Conservation (phyloP, 2,888 invertebrate genomes). For the Pelosia muscerda region DNA sequence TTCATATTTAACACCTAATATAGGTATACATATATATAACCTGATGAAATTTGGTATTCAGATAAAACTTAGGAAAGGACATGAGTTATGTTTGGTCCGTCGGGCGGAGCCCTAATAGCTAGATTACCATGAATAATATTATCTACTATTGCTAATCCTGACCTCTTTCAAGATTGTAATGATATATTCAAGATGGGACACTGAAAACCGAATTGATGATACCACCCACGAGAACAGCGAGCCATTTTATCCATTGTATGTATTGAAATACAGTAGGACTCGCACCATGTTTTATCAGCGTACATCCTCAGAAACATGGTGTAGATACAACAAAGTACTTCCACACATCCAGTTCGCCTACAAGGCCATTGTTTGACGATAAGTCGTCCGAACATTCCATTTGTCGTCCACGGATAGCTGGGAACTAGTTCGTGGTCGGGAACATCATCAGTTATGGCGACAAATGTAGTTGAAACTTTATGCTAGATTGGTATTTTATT, state of each 20-base stretch:
- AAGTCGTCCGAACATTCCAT: constrained; percentile 56
- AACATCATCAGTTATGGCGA: constrained; percentile 27
- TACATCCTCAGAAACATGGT: constrained; percentile 5
- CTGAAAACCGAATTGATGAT: too few relatives aligned
- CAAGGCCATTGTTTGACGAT: constrained; percentile 67
- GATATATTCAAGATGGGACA: too few relatives aligned
- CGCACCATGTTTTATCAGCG: constrained; percentile 3
- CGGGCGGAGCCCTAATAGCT: too few relatives aligned
- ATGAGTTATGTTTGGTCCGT: too few relatives aligned
- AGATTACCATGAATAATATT: too few relatives aligned
- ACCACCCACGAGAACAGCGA: too few relatives aligned
- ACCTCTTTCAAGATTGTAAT: not conserved
- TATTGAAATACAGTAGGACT: not conserved
- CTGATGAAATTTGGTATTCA: too few relatives aligned
- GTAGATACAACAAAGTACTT: constrained; percentile 27
- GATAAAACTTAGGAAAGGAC: too few relatives aligned
- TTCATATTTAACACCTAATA: too few relatives aligned
- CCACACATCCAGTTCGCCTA: constrained; percentile 72
- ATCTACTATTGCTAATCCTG: not conserved
- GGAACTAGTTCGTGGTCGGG: constrained; percentile 49
- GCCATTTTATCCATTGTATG: too few relatives aligned
- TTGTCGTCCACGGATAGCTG: constrained; percentile 50
- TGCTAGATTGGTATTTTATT: constrained; percentile 3
- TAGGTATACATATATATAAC: too few relatives aligned
- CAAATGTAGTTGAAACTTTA: constrained; percentile 11